Base-by-base conservation (phyloP, 2,113 vertebrate species). In the Murina feae region DNA sequence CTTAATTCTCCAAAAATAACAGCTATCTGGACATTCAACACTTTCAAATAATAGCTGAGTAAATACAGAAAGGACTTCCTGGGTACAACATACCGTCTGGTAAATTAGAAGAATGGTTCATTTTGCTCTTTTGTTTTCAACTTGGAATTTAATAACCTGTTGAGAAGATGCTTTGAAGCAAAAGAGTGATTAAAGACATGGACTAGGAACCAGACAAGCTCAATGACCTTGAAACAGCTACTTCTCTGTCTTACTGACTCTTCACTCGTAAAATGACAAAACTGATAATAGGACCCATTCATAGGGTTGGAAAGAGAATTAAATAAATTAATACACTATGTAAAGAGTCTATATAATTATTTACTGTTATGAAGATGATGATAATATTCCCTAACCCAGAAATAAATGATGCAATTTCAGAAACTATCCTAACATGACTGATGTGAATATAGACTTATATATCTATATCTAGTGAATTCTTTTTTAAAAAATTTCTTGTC, bases 71-170 rank as follows among this genome's bases (percentile, higher is more conserved):
- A 28, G 49, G 25, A 79, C 25, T 66, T 72, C 25, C 18, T 74
- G 7, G 5, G 16, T 49, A n/a, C 1, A 66, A 58, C 11, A 39
- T 78, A 82, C 8, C 71, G 1, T 47, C 47, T 85, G 17, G 7
- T 18, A 86, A 82, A 79, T 37, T 47, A 83, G 37, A 93, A 69
- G 23, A 37, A 13, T 16, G 3, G 0, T 68, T 72, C 35, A 37
- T 39, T 65, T 49, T 30, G 0, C 1, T 23, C 35, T 87, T 65
- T 53, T 89, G 13, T 79, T 96, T 96, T 89, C 68, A 86, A 55
- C 4, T 53, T 35, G 65, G 3, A 79, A n/a, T 72, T 21, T 90
- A 79, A 47, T 18, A 39, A 69, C n/a, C 35, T 71, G 92, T 86
- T 69, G 9, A 60, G 68, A 91, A 68, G 17, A 32, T 39, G 0